These are phyloP conservation scores for Ptychadena robeensis DNA, from an alignment of 2,797 vertebrate genomes.

Conservation along the genomic window DNA sequence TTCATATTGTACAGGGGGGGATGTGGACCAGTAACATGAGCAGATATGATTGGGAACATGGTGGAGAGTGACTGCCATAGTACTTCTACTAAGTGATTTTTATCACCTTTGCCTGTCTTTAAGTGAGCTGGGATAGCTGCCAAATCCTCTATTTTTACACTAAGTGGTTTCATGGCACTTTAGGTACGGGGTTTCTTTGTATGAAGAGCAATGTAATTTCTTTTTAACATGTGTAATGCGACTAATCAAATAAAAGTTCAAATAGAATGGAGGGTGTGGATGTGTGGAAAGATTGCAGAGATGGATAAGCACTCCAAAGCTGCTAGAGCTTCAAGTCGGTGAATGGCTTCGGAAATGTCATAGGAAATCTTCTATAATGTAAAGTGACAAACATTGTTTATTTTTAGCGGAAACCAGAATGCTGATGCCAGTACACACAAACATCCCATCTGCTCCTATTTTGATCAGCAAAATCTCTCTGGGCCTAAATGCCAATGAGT, in stretches of 20 bases:
- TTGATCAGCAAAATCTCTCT: no score
- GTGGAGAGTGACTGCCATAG: conserved; percentile 12
- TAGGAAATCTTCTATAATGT: neutral
- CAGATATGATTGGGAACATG: conserved; percentile 29
- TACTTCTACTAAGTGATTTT: conserved; percentile 49
- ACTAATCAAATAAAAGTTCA: conserved; percentile 5
- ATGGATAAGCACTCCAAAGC: neutral
- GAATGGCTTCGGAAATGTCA: neutral
- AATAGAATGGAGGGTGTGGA: neutral
- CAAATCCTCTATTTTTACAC: conserved; percentile 26
- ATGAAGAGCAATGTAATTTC: conserved; percentile 11
- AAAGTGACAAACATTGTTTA: neutral
- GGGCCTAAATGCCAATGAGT: no score
- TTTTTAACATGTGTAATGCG: conserved; percentile 2
- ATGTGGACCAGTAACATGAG: conserved; percentile 41
- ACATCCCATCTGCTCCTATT: no score
- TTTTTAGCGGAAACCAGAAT: no score
- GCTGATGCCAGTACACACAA: no score
- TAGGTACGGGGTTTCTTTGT: neutral
- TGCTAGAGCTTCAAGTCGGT: neutral
- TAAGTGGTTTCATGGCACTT: conserved; percentile 1
- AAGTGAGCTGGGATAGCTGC: conserved; percentile 33
- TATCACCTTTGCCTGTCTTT: conserved; percentile 23
- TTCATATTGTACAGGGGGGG: neutral
- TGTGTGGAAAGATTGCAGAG: neutral